Evolutionary conservation across 2,113 vertebrate species (phyloP), one percentile per base, ranked within the genome.

Genomic region (Spermophilus dauricus): DNA sequence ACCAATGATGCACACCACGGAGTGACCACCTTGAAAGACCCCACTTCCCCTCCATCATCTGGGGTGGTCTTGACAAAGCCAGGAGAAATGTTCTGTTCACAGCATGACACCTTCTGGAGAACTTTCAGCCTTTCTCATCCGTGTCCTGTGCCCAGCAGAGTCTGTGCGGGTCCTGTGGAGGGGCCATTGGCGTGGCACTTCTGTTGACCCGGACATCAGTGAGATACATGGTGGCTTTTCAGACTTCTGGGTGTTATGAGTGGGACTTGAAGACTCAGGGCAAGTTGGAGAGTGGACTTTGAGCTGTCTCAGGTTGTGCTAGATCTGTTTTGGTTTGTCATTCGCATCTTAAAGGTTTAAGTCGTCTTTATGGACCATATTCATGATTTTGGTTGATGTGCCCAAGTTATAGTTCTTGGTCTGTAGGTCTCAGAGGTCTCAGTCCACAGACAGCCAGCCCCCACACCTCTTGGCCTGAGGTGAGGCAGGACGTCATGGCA

Each of bases 191-290:
- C 70, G 20, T 80, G 81, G 61, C 61, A 18, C 67, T 95, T 91
- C 67, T 93, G 61, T 58, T 24, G 51, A 76, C 39, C 70, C 96
- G 42, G 39, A 26, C 26, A 12, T 58, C 20, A 24, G 69, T 48
- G 72, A 89, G 91, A 89, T 13, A 81, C 58, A 88, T 84, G 81
- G 91, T 91, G 92, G 48, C 42, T 81, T 93, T 94, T 87, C 42
- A 12, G 1, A 94, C 37, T 76, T 95, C 67, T 81, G 72, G 94
- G 70, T 89, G 86, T 87, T 94, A 61, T 42, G 61, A 56, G 72
- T 84, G 72, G 45, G 82, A 67, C 72, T 53, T 63, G 56, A 81
- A 39, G 90, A 39, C 84, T 80, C 34, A 58, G 51, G 51, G 72
- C 81, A 53, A 89, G 73, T 16, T 1, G 18, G 16, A 65, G 45